Base-by-base conservation (phyloP, 2,888 invertebrate species). In the Tuberolachnus salignus region DNA sequence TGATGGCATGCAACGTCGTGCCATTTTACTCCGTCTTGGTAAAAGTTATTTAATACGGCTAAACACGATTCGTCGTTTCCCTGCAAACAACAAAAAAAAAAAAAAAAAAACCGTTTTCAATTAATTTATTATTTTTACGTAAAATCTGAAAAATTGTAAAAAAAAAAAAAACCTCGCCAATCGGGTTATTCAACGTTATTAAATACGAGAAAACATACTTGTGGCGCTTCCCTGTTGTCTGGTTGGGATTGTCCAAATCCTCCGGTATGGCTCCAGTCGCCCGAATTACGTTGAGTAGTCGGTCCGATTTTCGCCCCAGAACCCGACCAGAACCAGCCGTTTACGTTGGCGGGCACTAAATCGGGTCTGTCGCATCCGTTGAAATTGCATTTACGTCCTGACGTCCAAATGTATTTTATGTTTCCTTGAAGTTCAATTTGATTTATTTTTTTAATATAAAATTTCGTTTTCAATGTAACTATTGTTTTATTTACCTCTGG, bases 281-380 rank as follows among this genome's bases (percentile, higher is more conserved):
- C 95, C 81, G 94, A 92, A 86, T 94, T 94, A 82, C 94, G 90
- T 86, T 94, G 93, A 49, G 92, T 91, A 75, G 95, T 95, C 81
- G 94, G 91, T 64, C 95, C 94, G 85, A 95, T 93, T 88, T 95
- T 95, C 81, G 92, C 94, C 46, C 95, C 95, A 11, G 94, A 94
- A 82, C 94, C 95, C 9, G 94, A 94, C 95, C 95, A 95, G 89
- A 95, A 95, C 95, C 95, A 95, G 80, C 94, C 94, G 86, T 93
- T 92, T 83, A 92, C 89, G 85, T 92, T 92, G 81, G 92, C 90
- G n/a, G 94, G 94, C 86, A 93, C 92, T 84, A 94, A 87, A 86
- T 94, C 94, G 67, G 91, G 86, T 78, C 94, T 89, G 86, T 93
- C 92, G 86, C 94, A 95, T 57, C 95, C 95, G 81, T 94, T 94